Evolutionary conservation across 2,113 vertebrate species (phyloP).

Genomic region (Serinus canaria): DNA sequence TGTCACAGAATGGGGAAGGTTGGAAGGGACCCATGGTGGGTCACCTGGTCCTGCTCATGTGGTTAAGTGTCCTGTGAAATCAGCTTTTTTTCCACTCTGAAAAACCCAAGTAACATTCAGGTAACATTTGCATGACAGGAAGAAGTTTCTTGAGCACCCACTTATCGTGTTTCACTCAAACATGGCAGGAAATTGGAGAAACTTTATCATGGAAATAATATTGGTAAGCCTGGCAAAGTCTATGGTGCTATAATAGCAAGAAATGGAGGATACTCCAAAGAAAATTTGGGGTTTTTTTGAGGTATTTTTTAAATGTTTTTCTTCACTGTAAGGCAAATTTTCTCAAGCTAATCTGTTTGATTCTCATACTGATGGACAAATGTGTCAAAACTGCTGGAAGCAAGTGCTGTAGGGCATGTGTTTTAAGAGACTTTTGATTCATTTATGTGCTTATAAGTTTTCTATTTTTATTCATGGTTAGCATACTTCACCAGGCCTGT

Average conservation of each 20-base stretch:
- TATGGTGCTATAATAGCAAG: background rate
- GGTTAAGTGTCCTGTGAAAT: background rate
- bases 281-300: background rate
- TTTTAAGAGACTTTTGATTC: conserved; percentile 40
- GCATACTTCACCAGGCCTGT: background rate
- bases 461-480: conserved; percentile 2
- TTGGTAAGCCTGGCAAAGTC: background rate
- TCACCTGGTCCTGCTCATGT: background rate
- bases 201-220: background rate
- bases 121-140: background rate
- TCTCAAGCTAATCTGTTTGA: conserved; percentile 21
- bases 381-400: conserved; percentile 25
- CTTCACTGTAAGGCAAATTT: conserved; percentile 14
- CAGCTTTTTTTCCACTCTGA: background rate
- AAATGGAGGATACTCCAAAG: background rate
- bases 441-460: background rate
- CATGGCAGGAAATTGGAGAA: conserved; percentile 12
- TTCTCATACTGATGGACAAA: conserved; percentile 30
- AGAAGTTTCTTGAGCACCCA: background rate
- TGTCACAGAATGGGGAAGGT: background rate
- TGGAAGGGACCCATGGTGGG: background rate
- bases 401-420: background rate
- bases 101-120: background rate
- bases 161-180: background rate
- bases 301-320: background rate